Base-by-base conservation (phyloP, 2,113 vertebrate genomes). In the Heteronetta atricapilla region DNA sequence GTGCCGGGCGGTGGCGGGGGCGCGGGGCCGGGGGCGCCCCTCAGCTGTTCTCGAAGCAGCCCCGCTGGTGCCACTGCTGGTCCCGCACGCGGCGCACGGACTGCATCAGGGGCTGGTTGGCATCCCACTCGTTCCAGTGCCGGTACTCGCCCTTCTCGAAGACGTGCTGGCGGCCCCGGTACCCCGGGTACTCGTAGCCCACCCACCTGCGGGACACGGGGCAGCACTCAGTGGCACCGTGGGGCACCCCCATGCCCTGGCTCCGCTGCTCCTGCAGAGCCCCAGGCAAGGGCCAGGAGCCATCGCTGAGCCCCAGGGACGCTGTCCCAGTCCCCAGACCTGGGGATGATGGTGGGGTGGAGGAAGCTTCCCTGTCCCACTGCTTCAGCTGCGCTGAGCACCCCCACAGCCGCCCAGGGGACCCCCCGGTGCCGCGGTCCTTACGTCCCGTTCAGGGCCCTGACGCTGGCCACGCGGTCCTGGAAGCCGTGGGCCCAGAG, bases 121-220 rank as follows among this genome's bases (percentile, higher is more conserved):
- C 98, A 3, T 98, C 98, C 99, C 99, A 99, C 86, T 99, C 98
- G 10, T 99, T 99, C 99, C 99, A 99, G 97, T 99, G 99, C 84
- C 98, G 98, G 97, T 98, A 99, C 46, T 99, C 99, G 11, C 98
- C 99, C 58, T 97, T 98, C 97, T 99, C 98, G 0, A 99, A 98
- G 94, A 99, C 98, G 44, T 98, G 99, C 97, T 99, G 99, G 69
- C 97, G 98, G 60, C 99, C 99, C 22, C 99, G 98, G 97, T 99
- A 99, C 48, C 99, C 99, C 0, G 99, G 98, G 95, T 98, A 99
- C 97, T 98, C 98, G 73, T 99, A 99, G 89, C 98, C 99, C 12
- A 99, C 99, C 99, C 99, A 99, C 76, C 99, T 99, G 97, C 8
- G 0, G 23, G 67, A 89, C 56, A 75, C 0, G 8, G 56, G 42